A percentile compares a stretch with the other conserved stretches of the same genome.
Conservation (phyloP, 2,888 invertebrate genomes). For the Dynastes grantii region DNA sequence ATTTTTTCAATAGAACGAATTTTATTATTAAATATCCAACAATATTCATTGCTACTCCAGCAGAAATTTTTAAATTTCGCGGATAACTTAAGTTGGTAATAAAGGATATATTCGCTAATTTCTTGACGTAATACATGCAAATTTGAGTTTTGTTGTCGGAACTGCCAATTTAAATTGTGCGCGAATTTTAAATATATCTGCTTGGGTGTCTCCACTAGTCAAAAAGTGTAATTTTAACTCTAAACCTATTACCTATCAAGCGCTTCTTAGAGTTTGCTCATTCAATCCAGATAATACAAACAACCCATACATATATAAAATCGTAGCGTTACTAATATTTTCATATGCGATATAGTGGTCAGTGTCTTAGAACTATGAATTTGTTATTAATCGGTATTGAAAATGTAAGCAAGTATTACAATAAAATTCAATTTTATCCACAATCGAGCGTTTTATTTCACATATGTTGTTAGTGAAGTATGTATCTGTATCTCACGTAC, state of each 20-base stretch:
- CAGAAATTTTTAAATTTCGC: too few relatives aligned
- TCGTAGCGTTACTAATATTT: slow-evolving; percentile 26
- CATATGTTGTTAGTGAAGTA: too few relatives aligned
- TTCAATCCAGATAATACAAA: neutral
- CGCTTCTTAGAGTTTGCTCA: slow-evolving; percentile 40
- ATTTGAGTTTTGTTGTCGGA: too few relatives aligned
- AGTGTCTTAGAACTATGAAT: slow-evolving; percentile 27
- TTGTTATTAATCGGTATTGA: slow-evolving; percentile 30
- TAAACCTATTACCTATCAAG: neutral
- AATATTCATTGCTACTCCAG: neutral
- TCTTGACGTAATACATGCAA: too few relatives aligned
- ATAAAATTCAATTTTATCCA: slow-evolving; percentile 37
- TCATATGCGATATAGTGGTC: slow-evolving; percentile 36
- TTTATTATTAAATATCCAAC: neutral
- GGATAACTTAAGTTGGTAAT: too few relatives aligned
- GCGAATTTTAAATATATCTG: too few relatives aligned
- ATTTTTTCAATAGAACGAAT: neutral
- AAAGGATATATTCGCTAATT: too few relatives aligned
- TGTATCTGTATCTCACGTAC: too few relatives aligned
- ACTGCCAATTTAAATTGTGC: too few relatives aligned
- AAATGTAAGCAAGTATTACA: slow-evolving; percentile 29
- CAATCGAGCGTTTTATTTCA: neutral
- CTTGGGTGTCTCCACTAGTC: too few relatives aligned
- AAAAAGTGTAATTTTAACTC: neutral
- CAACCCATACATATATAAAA: slow-evolving; percentile 25